phyloP scores from a whole-genome alignment of 2,113 vertebrate genomes.

The Ellobius talpinus region DNA sequence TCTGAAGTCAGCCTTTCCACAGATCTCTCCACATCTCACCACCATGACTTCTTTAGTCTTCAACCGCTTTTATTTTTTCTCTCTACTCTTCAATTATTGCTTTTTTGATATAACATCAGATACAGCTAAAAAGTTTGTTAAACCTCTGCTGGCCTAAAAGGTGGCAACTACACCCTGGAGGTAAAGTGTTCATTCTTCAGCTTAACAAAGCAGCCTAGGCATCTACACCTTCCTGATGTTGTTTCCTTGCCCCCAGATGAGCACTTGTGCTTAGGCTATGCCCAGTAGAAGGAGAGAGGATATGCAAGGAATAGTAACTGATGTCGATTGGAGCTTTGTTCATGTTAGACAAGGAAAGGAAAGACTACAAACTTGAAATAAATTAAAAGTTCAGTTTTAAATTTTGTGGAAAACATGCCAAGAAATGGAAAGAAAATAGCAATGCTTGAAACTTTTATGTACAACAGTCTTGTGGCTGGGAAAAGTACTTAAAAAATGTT shows the following conservation, averaged over 20 bases:
- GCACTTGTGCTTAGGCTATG: not conserved
- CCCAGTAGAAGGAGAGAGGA: not conserved
- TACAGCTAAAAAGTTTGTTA: not conserved
- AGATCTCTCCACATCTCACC: not conserved
- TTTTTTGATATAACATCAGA: not conserved
- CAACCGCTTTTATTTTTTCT: not conserved
- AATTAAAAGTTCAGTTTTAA: not conserved
- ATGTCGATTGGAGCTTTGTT: not conserved
- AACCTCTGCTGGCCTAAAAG: not conserved
- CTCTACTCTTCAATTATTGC: not conserved
- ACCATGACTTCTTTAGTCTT: not conserved
- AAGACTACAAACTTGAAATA: not conserved
- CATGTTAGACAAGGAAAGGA: not conserved
- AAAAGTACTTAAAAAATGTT: not conserved
- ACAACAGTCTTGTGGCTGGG: not conserved
- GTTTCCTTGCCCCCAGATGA: not conserved
- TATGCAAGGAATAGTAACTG: not conserved
- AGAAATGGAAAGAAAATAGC: not conserved
- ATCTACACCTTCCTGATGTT: not conserved
- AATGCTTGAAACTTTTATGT: not conserved
- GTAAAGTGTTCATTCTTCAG: not conserved
- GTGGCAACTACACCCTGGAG: not conserved
- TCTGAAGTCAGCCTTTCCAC: not conserved
- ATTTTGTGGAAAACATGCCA: not conserved
- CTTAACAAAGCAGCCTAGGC: not conserved